Base-by-base conservation (phyloP, 2,113 vertebrate genomes). In the Oreocharis arfaki region DNA sequence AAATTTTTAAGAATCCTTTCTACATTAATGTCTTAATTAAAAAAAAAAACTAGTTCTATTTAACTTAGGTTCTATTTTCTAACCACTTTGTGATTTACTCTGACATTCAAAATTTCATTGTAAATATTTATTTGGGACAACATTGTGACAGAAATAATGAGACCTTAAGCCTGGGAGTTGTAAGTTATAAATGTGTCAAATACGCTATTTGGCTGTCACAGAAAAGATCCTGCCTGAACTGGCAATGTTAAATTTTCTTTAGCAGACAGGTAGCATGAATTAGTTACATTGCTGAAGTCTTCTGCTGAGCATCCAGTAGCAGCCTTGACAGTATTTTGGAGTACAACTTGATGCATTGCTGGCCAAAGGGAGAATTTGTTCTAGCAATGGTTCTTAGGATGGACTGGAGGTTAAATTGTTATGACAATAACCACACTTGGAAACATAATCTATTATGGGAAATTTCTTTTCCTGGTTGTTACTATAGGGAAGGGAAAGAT, bases 291-390 rank as follows among this genome's bases (percentile, higher is more conserved):
- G 57, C 70, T 92, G 79, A 71, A 76, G 73, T 59, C 41, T 37
- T 82, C 95, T 94, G 89, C 33, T 91, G 75, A 91, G 59, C 59
- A 85, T 93, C 84, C 87, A 91, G 67, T 65, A 82, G 81, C 89
- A 89, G 61, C 49, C 84, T 82, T 95, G 96, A 79, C 89, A 87
- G 87, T 60, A 42, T 95, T 96, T 87, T 96, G 94, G 65, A 95
- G 77, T 63, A 24, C 0, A 0, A 28, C 37, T 87, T 74, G 56
- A 75, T 84, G 60, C 37, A 46, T 77, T 89, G 74, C 81, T 85
- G 81, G 71, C 86, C 63, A 70, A 65, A 64, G 85, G 78, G 74
- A 82, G 81, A 78, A 91, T 85, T 93, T 93, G 53, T 91, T 82
- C 74, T 82, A 93, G 89, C 57, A 94, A 11, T 57, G 74, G 46